Evolutionary conservation across 2,888 invertebrate genomes (phyloP), one percentile per base, ranked within the genome.

Genomic region (Athripsodes cinereus): DNA sequence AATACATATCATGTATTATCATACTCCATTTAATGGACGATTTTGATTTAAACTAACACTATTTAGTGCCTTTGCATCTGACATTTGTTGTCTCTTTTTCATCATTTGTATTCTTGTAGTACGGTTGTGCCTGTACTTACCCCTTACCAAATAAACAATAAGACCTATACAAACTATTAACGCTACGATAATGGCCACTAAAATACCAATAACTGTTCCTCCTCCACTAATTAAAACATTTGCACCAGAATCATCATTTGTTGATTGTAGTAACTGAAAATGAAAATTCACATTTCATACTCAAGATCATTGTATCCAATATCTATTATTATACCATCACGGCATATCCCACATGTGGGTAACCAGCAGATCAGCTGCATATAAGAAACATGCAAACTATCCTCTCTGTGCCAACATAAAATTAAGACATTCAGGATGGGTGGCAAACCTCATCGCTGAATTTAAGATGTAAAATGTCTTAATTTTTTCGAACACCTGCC

Each of bases 71-170:
- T 64, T 70, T n/a, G 69, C 65, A 50, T 78, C 78, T 0, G 65
- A 21, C 0, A 70, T 67, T 60, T 71, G 72, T 61, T 78, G 78
- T 13, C 78, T 64, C 65, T 74, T 76, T 21, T 75, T 67, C 50
- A 68, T 71, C 65, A 74, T 62, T 0, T 73, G 71, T 44, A 71
- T 72, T 0, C 71, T 65, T 34, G 74, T 67, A 46, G 69, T 66
- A 64, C 74, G 70, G 58, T 70, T 65, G 19, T 64, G 62, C 44
- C 52, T 49, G 13, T 52, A 54, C 22, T 52, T 60, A 53, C 72
- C 69, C 46, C 74, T 68, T 1, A 76, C 65, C 1, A 79, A 68
- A 66, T 78, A 77, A 1, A 74, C 71, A 0, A 69, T 65, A 0
- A 79, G 67, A 0, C 70, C 74, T 53, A 73, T 69, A 0, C 74